phyloP scores from a whole-genome alignment of 2,888 invertebrate genomes.

The Melieria picta region DNA sequence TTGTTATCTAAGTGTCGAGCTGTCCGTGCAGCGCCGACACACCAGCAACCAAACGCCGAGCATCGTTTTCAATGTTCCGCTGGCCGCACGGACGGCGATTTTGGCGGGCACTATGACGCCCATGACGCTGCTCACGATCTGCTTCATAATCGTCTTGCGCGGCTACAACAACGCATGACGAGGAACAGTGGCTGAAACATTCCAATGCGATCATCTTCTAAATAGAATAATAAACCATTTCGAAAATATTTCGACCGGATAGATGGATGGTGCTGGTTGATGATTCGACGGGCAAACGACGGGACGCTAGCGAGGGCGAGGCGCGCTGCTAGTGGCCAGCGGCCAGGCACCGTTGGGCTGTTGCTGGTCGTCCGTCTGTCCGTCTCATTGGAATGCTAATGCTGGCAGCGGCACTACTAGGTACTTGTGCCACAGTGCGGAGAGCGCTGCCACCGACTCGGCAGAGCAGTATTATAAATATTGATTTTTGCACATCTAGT shows the following conservation, averaged over 20 bases:
- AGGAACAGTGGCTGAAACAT: constrained; percentile 47
- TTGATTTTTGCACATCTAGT: constrained; percentile 61
- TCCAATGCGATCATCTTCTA: constrained; percentile 46
- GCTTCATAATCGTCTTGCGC: too few species aligned
- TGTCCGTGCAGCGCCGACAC: neutral
- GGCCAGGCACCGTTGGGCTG: constrained; percentile 23
- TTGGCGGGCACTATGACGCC: neutral
- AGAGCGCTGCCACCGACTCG: neutral
- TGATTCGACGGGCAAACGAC: too few species aligned
- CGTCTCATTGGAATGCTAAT: constrained; percentile 31
- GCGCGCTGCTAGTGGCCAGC: constrained; percentile 17
- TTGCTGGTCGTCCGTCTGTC: constrained; percentile 44
- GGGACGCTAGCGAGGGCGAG: neutral
- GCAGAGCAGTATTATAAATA: constrained; percentile 58
- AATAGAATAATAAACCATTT: constrained; percentile 48
- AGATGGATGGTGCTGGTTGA: neutral
- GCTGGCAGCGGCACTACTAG: constrained; percentile 38
- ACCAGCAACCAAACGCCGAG: too few species aligned
- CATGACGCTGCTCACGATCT: neutral
- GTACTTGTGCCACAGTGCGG: neutral
- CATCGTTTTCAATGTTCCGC: too few species aligned
- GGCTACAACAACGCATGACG: constrained; percentile 17
- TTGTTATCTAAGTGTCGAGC: constrained; percentile 35
- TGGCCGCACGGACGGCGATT: too few species aligned
- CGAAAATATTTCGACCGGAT: constrained; percentile 1